Base-by-base conservation (phyloP, 2,888 invertebrate genomes). In the Torymus texanus region DNA sequence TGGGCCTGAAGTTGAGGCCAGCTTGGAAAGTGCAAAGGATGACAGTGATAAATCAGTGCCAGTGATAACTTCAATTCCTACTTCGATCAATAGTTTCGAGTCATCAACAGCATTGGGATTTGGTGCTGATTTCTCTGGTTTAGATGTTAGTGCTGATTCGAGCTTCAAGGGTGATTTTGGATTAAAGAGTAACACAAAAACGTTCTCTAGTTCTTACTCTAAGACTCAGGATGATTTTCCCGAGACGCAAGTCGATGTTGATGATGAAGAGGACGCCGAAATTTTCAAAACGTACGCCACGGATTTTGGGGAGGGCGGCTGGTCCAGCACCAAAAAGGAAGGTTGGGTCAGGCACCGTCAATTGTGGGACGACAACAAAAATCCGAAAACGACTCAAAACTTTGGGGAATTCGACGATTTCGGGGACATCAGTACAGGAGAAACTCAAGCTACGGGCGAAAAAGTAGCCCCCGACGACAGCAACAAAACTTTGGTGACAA, bases 291-390 rank as follows among this genome's bases (percentile, higher is more conserved):
- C 80, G 77, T 82, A 82, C 68, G 71, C 74, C 2, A 0, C 51
- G 16, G 71, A 73, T 55, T 67, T 76, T 12, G 72, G 41, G 3
- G 75, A 77, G 0, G 16, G 29, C 2, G 82, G 80, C 5, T 82
- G 82, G 82, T 68, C 78, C 12, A 80, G 73, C 21, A 11, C 67
- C 14, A 82, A 74, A 29, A 59, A 82, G 24, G 56, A 74, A 13
- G 80, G 78, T 14, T 82, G 82, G 82, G 62, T 74, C 0, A 73
- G 82, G 62, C 80, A 82, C 58, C 55, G 80, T 12, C 82, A 78
- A 2, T 56, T 82, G 11, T 82, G 82, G 82, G 80, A 82, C 68
- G 80, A 82, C 51, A 58, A 2, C 1, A 75, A 81, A 21, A 59
- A 18, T 16, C 56, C 63, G 8, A 61, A 67, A 41, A 5, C 41